Percentiles rank a stretch among this genome's conserved stretches.
Conservation (phyloP, 2,113 vertebrate species). For the Microtus oregoni region DNA sequence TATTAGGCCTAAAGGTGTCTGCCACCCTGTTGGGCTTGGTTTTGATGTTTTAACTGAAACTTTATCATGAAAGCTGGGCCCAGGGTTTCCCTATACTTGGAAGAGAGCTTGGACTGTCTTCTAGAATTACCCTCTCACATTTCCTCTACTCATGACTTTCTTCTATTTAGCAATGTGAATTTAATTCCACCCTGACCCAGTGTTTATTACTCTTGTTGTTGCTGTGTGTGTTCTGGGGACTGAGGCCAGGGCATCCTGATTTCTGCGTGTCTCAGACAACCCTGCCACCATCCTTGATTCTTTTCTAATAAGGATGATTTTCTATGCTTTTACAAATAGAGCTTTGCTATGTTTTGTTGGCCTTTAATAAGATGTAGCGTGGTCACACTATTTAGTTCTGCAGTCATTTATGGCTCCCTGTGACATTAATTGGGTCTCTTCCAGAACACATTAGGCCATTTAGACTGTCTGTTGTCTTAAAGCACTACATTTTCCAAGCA, state of each 20-base stretch:
- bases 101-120: neutral
- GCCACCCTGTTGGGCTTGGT: neutral
- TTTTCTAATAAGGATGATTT: constrained; percentile 30
- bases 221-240: neutral
- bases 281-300: neutral
- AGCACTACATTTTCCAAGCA: constrained; percentile 50
- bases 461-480: constrained; percentile 45
- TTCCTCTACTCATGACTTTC: too few species aligned
- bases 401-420: constrained; percentile 9
- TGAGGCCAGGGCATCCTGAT: neutral
- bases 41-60: neutral
- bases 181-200: neutral
- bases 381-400: neutral
- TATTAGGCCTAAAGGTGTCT: neutral
- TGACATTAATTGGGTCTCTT: constrained; percentile 25
- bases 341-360: neutral
- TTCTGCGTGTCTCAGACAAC: neutral
- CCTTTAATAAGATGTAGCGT: constrained; percentile 16
- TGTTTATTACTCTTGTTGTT: neutral
- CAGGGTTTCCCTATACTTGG: neutral
- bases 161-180: neutral
- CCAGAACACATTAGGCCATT: constrained; percentile 5
- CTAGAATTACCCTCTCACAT: neutral
- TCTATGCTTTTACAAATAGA: constrained; percentile 24
- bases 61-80: neutral